Evolutionary conservation across 2,888 invertebrate species (phyloP).

Genomic region (Alviniconcha strummeri): DNA sequence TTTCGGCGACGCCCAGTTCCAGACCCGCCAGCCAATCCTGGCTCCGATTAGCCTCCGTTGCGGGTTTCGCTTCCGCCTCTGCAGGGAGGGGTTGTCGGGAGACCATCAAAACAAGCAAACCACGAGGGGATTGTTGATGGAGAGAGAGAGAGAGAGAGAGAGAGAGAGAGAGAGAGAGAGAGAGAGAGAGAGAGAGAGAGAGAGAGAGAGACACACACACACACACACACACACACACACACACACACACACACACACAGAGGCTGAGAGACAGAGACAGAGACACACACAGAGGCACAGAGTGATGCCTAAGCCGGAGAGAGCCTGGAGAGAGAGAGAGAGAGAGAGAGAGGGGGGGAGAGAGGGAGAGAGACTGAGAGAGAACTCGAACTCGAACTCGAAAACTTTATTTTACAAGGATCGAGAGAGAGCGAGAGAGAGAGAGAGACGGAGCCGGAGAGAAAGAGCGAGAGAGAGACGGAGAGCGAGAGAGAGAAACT

Average conservation of each 20-base stretch:
- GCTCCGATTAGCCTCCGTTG: background rate
- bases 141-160: background rate
- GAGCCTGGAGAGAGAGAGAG: background rate
- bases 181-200: background rate
- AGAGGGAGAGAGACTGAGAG: background rate
- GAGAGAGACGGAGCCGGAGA: slow-evolving; percentile 1
- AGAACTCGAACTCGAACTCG: no score
- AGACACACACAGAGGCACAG: background rate
- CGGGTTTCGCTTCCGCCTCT: background rate
- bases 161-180: slow-evolving; percentile 17
- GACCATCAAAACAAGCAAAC: slow-evolving; percentile 25
- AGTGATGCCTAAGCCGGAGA: background rate
- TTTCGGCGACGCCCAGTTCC: slow-evolving; percentile 28
- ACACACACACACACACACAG: background rate
- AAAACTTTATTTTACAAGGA: no score
- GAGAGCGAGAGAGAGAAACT: no score
- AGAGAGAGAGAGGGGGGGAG: background rate
- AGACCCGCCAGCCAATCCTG: slow-evolving; percentile 25
- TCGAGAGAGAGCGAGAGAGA: background rate
- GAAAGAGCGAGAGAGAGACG: background rate
- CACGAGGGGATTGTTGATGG: slow-evolving; percentile 23
- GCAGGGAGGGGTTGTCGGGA: slow-evolving; percentile 11
- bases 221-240: background rate
- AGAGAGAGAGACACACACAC: slow-evolving; percentile 16
- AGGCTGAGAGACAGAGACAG: background rate